These are phyloP conservation scores for Chironomus riparius DNA, from an alignment of 2,888 invertebrate genomes.

Conservation along the genomic window DNA sequence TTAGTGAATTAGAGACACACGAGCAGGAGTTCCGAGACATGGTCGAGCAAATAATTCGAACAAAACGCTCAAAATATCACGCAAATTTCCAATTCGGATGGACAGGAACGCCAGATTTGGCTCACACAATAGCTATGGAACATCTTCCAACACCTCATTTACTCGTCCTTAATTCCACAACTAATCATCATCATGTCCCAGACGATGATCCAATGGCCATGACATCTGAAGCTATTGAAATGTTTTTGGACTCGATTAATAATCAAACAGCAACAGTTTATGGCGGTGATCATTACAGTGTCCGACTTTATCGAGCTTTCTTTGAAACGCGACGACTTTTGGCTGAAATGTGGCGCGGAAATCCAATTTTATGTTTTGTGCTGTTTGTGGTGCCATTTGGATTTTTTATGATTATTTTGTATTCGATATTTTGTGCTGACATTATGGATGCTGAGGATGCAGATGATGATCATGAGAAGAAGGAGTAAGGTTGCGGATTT, in stretches of 20 bases:
- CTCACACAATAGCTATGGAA: conserved; percentile 88
- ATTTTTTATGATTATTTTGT: conserved; percentile 87
- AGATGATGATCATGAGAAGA: conserved; percentile 43
- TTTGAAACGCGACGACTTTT: conserved; percentile 77
- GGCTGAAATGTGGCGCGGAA: conserved; percentile 81
- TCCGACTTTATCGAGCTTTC: conserved; percentile 67
- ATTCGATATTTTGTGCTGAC: conserved; percentile 93
- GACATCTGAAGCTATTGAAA: conserved; percentile 65
- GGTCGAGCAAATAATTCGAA: conserved; percentile 69
- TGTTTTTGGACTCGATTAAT: conserved; percentile 67
- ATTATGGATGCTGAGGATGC: conserved; percentile 86
- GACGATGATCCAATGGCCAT: conserved; percentile 72
- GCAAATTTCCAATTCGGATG: conserved; percentile 88
- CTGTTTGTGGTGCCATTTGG: conserved; percentile 90
- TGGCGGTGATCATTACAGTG: conserved; percentile 73
- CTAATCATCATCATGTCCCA: conserved; percentile 86
- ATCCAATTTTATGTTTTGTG: conserved; percentile 85
- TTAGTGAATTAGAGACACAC: conserved; percentile 68
- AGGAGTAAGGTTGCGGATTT: conserved; percentile 41
- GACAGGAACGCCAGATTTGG: conserved; percentile 82
- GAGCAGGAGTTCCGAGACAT: conserved; percentile 76
- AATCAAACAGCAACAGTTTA: conserved; percentile 74
- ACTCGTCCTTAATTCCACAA: conserved; percentile 83
- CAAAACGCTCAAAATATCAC: conserved; percentile 68
- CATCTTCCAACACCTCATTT: conserved; percentile 74